phyloP scores from a whole-genome alignment of 2,797 vertebrate species.

The Crypturellus tataupa region DNA sequence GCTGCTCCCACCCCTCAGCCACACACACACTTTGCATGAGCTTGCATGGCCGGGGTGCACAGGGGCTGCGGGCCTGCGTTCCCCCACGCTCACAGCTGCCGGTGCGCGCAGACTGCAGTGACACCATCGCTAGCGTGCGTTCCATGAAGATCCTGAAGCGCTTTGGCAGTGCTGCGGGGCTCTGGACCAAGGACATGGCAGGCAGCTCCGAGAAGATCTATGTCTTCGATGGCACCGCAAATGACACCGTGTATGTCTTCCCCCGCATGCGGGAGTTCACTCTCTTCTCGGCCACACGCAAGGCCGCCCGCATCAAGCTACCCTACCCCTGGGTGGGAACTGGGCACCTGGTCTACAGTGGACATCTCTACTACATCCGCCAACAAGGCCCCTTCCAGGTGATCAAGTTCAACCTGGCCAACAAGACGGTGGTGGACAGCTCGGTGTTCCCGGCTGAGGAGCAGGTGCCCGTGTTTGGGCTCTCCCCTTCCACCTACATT shows the following conservation, averaged over 20 bases:
- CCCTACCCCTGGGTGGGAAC: conserved; percentile 90
- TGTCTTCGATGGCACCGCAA: conserved; percentile 89
- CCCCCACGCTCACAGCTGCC: background rate
- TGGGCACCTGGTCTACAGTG: conserved; percentile 88
- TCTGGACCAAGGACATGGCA: conserved; percentile 91
- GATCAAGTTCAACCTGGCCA: conserved; percentile 91
- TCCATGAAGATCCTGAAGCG: conserved; percentile 97
- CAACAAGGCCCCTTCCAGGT: conserved; percentile 88
- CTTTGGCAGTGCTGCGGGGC: conserved; percentile 87
- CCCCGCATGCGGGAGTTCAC: conserved; percentile 89
- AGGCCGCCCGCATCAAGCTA: conserved; percentile 85
- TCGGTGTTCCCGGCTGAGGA: conserved; percentile 90
- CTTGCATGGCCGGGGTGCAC: too few species aligned
- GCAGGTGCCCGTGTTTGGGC: conserved; percentile 82
- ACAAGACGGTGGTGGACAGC: conserved; percentile 86
- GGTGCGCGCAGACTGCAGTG: conserved; percentile 87
- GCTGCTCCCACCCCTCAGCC: fast-evolving
- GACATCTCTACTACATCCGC: conserved; percentile 90
- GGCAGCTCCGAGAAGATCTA: conserved; percentile 90
- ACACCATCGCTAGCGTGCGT: conserved; percentile 90
- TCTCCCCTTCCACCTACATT: conserved; percentile 89
- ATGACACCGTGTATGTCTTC: conserved; percentile 88
- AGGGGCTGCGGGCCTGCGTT: too few species aligned
- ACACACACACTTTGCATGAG: background rate
- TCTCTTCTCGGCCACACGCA: conserved; percentile 80